Evolutionary conservation across 2,888 invertebrate genomes (phyloP), one percentile per base, ranked within the genome.

Genomic region (Parapristionchus giblindavisi): DNA sequence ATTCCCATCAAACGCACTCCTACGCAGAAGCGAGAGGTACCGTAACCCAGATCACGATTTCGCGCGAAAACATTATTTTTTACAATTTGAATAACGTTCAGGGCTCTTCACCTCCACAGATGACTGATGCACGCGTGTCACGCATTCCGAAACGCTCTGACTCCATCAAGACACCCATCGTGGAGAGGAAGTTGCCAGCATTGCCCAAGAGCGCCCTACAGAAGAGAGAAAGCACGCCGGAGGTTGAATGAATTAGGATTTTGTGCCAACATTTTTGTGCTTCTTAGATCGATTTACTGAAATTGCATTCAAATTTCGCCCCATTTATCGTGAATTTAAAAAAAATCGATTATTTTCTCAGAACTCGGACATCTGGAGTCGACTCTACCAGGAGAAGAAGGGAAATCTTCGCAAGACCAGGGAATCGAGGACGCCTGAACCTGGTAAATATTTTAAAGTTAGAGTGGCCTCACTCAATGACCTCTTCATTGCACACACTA

Each of bases 331-430:
- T 6, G 36, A 27, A 0, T 40, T 32, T 58, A 40, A 17, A 54
- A 48, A 14, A 21, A 21, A 48, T 21, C 48, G 48, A 54, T 54
- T 14, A 6, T 54, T n/a, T 6, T 11, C 34, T 24, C 72, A 81
- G 78, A 78, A 77, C 40, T 77, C 78, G 21, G 78, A 79, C 48
- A 81, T 83, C 32, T 83, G 83, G 83, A 79, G 79, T 63, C 63
- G 83, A 27, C 75, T 83, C 68, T 83, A 83, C 60, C 81, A 80
- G 56, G 83, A 83, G 75, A 83, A 83, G 76, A 80, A 81, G 34
- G 65, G 54, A 38, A 54, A 78, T 21, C 61, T 83, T 60, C 72
- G 77, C 29, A 83, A 82, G 70, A 81, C 81, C 5, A 74, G 83
- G 2, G 83, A 83, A 32, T 56, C 77, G 3, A 75, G 76, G 17